phyloP scores from a whole-genome alignment of 2,797 vertebrate species.

The Helarctos malayanus region DNA sequence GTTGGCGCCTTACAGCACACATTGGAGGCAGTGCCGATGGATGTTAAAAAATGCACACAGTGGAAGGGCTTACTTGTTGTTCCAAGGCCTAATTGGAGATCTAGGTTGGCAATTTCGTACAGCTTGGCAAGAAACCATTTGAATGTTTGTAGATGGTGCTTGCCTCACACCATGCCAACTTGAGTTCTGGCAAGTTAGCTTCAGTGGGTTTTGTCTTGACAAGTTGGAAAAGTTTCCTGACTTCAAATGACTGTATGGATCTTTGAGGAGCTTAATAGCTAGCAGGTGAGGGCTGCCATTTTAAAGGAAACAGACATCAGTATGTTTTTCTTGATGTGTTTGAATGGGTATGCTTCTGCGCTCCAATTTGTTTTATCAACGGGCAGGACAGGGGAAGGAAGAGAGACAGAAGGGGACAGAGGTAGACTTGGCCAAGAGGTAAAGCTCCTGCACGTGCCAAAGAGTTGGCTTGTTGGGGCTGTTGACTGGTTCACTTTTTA shows the following conservation, averaged over 20 bases:
- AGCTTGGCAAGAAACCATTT: slow-evolving; percentile 16
- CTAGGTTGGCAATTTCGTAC: slow-evolving; percentile 21
- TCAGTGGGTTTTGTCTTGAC: neutral
- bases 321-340: neutral
- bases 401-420: neutral
- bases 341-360: neutral
- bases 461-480: neutral
- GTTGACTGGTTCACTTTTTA: neutral
- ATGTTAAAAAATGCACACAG: neutral
- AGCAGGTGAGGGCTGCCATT: slow-evolving; percentile 35
- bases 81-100: slow-evolving; percentile 51
- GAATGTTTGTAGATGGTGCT: slow-evolving; percentile 50
- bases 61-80: neutral
- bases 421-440: neutral
- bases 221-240: slow-evolving; percentile 62
- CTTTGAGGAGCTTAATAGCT: slow-evolving; percentile 12
- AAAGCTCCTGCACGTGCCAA: neutral
- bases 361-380: neutral
- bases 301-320: neutral
- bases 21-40: neutral
- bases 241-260: neutral
- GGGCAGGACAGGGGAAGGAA: neutral
- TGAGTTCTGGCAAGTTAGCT: neutral
- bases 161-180: neutral
- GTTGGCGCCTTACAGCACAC: neutral